Evolutionary conservation across 2,113 vertebrate genomes (phyloP), one percentile per base, ranked within the genome.

Genomic region (Zosterops japonicus): DNA sequence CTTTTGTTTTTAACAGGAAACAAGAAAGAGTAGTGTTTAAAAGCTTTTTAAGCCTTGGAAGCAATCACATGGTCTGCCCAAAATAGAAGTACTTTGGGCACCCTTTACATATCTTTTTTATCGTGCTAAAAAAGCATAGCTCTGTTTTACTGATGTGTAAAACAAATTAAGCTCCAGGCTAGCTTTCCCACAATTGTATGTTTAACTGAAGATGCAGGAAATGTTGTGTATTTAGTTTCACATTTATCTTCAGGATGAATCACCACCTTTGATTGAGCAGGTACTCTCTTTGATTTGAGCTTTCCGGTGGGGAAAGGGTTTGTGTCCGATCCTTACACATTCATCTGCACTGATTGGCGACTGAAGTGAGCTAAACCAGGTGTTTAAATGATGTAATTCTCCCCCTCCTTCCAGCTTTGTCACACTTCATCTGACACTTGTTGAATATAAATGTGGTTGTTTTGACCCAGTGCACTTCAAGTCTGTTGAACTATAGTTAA

Each of bases 241-340:
- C 80, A 60, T 93, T 93, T 69, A 72, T 97, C 89, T 94, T 76
- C 72, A 80, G 39, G 60, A 22, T 80, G 49, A 90, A 72, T 95
- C 41, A 60, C 59, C 80, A 71, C 57, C 65, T 80, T 89, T 91
- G 83, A 69, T 70, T 91, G 47, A 92, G 57, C 65, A 93, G 72
- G 50, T 85, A 50, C 14, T 79, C n/a, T n/a, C 44, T 80, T 93
- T 91, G 74, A 90, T 88, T 93, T 67, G 63, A 74, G 59, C 35
- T 92, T 94, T 75, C 75, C 0, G 0, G 25, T 19, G 31, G 36
- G 9, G 5, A 5, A 61, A 75, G 22, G 16, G 16, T 74, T 88
- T 94, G 24, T 76, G 47, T 57, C 56, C 87, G 67, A 74, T 80
- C 92, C 46, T 75, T 91, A 21, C 7, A 56, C 8, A 25, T 94